These are phyloP conservation scores for Heliconius himera DNA, from an alignment of 1,140 invertebrate genomes.

Conservation along the genomic window DNA sequence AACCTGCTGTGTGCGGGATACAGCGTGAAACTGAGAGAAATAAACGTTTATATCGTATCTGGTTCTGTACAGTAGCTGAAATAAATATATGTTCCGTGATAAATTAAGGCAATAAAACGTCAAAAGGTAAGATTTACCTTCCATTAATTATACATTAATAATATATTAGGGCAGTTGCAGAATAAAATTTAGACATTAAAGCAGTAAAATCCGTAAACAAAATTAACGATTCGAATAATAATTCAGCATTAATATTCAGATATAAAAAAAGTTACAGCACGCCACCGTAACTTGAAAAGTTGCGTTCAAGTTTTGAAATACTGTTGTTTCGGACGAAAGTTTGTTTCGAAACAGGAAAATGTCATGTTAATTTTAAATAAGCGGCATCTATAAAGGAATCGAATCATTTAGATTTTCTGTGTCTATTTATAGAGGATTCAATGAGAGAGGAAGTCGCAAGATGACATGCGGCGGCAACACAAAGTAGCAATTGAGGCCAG, in stretches of 20 bases:
- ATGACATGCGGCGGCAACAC: conserved; percentile 53
- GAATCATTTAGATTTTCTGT: conserved; percentile 45
- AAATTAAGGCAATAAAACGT: not conserved
- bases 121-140: not conserved
- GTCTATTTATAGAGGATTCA: conserved; percentile 62
- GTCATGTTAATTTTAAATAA: conserved; percentile 34
- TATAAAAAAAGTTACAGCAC: conserved; percentile 31
- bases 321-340: conserved; percentile 35
- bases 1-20: too few relatives aligned
- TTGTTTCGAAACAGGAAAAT: conserved; percentile 33
- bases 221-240: conserved; percentile 21
- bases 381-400: conserved; percentile 40
- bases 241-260: conserved; percentile 33
- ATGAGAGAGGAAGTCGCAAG: conserved; percentile 60
- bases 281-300: conserved; percentile 35
- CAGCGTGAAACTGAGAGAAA: too few relatives aligned
- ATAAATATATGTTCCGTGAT: not conserved
- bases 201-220: not conserved
- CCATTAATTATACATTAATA: not conserved
- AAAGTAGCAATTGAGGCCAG: conserved; percentile 69
- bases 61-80: not conserved
- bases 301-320: conserved; percentile 38
- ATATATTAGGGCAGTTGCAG: not conserved
- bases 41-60: not conserved
- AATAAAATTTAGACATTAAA: not conserved